Base-by-base conservation (phyloP, 2,113 vertebrate genomes). In the Tympanuchus pallidicinctus region DNA sequence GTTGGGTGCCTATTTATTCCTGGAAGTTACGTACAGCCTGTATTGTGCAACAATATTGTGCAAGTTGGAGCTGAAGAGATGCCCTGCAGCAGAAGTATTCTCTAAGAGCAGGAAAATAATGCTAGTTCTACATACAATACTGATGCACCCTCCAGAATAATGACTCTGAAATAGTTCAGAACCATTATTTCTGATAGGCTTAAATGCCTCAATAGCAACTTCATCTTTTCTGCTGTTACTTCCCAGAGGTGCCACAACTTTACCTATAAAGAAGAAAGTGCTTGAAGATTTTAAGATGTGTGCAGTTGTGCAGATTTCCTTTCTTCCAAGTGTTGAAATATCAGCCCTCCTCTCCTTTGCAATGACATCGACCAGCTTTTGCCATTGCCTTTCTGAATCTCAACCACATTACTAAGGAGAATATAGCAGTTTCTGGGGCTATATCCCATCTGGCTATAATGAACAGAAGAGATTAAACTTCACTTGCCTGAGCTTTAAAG, bases 131-230 rank as follows among this genome's bases (percentile, higher is more conserved):
- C 10, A 48, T 6, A n/a, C 40, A 82, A 32, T 59, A 36, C 24
- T 48, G 63, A 80, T 52, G 47, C 13, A 83, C 48, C 36, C 36
- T 74, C 34, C 50, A 40, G n/a, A 61, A 30, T 1, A 20, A 14
- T 0, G 0, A 11, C 16, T 30, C 25, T 21, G 4, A 64, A 82
- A 24, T 67, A 67, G 65, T 45, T 66, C 13, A 45, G 30, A 88
- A 38, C 28, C 30, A 73, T 73, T 40, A 47, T 65, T 80, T 76
- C 75, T 63, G 30, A 73, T 79, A 80, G 76, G 67, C 86, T 88
- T 52, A 47, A 88, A 60, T 32, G 76, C 42, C 45, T 48, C 15
- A 65, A 54, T 15, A 67, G 52, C 40, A n/a, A 22, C 70, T 56
- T 50, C 43, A 40, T 30, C 78, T 82, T 13, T 65, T 50, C 72